Evolutionary conservation across 2,113 vertebrate species (phyloP).

Genomic region (Syrrhaptes paradoxus): DNA sequence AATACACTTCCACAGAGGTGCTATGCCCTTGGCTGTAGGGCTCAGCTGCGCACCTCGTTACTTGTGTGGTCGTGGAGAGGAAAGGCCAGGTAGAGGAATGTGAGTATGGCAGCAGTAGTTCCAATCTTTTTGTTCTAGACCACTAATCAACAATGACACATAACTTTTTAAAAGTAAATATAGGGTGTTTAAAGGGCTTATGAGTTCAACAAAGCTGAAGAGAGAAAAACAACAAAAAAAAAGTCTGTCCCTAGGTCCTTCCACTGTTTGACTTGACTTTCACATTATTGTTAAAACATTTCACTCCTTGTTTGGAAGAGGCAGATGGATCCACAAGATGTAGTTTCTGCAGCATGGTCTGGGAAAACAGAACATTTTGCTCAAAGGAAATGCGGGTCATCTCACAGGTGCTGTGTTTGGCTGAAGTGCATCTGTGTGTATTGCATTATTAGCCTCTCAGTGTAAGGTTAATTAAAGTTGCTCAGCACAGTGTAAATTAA

Average conservation of each 20-base stretch:
- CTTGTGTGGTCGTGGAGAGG: not conserved
- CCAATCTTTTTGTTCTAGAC: not conserved
- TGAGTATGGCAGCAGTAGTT: not conserved
- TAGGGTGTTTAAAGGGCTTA: not conserved
- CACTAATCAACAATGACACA: not conserved
- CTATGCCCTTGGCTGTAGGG: accelerated
- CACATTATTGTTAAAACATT: not conserved
- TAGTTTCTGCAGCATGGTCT: not conserved
- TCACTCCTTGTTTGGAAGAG: not conserved
- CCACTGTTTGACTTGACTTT: not conserved
- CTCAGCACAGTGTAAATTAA: not conserved
- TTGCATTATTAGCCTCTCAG: not conserved
- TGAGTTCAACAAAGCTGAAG: not conserved
- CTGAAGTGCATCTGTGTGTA: not conserved
- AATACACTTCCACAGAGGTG: not conserved
- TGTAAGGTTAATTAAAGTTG: not conserved
- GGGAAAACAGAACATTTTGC: not conserved
- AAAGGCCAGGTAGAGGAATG: not conserved
- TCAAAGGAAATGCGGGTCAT: not conserved
- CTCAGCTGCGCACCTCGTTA: not conserved
- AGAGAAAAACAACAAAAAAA: not conserved
- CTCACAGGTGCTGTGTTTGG: not conserved
- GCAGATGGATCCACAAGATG: not conserved
- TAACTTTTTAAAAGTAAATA: not conserved
- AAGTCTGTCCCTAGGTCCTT: not conserved